Conservation (phyloP, 2,888 invertebrate species). For the Thymelicus acteon region DNA sequence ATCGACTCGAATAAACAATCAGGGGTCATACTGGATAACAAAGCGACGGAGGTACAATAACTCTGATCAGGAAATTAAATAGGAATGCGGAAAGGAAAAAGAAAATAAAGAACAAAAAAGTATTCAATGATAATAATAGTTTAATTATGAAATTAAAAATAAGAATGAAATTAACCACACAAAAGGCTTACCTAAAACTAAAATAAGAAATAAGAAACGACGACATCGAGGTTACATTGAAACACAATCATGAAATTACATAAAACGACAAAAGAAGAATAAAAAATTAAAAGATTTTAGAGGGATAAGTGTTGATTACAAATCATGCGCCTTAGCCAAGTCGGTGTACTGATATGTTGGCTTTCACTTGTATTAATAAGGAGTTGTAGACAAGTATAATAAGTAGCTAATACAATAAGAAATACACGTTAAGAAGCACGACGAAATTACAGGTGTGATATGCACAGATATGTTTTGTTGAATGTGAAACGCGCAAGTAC, state of each 20-base stretch:
- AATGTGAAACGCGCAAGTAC: slow-evolving; percentile 51
- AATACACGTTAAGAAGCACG: slow-evolving; percentile 67
- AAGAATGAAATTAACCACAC: slow-evolving; percentile 84
- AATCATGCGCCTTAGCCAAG: slow-evolving; percentile 73
- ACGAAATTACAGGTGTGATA: slow-evolving; percentile 69
- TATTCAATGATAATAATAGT: slow-evolving; percentile 81
- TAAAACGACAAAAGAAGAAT: slow-evolving; percentile 43
- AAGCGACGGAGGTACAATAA: slow-evolving; percentile 37
- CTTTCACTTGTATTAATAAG: slow-evolving; percentile 64
- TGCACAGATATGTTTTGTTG: slow-evolving; percentile 70
- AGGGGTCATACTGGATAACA: slow-evolving; percentile 24
- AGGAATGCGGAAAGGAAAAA: slow-evolving; percentile 63
- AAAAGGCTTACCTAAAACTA: slow-evolving; percentile 76
- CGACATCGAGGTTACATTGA: slow-evolving; percentile 64
- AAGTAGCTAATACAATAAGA: slow-evolving; percentile 64
- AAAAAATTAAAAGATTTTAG: slow-evolving; percentile 50
- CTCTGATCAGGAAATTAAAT: slow-evolving; percentile 43
- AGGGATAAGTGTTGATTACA: slow-evolving; percentile 49
- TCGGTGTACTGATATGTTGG: slow-evolving; percentile 78
- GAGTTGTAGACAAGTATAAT: slow-evolving; percentile 52
- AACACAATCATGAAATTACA: slow-evolving; percentile 50
- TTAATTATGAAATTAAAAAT: slow-evolving; percentile 84
- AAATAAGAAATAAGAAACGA: slow-evolving; percentile 70
- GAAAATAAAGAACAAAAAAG: slow-evolving; percentile 76
- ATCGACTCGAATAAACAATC: slow-evolving; percentile 51